A percentile compares a stretch with the other conserved stretches of the same genome.
Conservation (phyloP, 2,113 vertebrate species). For the Paradisaea rubra region DNA sequence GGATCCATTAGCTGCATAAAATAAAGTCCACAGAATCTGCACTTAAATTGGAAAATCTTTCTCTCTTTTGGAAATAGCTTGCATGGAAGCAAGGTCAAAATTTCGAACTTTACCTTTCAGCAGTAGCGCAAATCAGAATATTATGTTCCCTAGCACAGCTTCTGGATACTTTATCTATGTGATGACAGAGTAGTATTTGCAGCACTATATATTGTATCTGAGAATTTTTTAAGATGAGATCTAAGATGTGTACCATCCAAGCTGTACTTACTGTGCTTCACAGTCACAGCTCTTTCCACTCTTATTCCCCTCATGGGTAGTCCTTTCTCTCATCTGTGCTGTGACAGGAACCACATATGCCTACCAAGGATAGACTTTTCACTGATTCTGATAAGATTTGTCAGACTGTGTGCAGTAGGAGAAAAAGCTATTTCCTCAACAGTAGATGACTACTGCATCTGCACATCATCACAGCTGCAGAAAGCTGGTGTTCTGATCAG, state of each 20-base stretch:
- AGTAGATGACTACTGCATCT: not conserved
- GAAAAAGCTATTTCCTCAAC: not conserved
- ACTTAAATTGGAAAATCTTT: not conserved
- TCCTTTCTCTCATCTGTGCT: not conserved
- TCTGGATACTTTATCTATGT: not conserved
- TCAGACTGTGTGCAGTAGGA: not conserved
- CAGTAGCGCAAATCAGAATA: not conserved
- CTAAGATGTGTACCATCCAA: not conserved
- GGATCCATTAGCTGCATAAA: not conserved
- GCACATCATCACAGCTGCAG: not conserved
- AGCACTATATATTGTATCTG: not conserved
- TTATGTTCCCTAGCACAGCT: not conserved
- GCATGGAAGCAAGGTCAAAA: not conserved
- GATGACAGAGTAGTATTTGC: not conserved
- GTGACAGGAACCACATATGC: not conserved
- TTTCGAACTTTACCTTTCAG: not conserved
- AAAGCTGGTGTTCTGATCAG: not conserved
- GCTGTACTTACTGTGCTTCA: not conserved
- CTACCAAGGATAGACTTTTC: not conserved
- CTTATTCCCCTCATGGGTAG: not conserved
- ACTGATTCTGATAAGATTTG: slow-evolving; percentile 8
- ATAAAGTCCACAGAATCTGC: not conserved
- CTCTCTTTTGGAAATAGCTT: not conserved
- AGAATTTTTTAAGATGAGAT: not conserved
- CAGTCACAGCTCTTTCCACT: not conserved